Percentiles rank a stretch among this genome's conserved stretches.
phyloP scores from a whole-genome alignment of 2,797 vertebrate genomes.

The Myoxocephalus aenaeus region DNA sequence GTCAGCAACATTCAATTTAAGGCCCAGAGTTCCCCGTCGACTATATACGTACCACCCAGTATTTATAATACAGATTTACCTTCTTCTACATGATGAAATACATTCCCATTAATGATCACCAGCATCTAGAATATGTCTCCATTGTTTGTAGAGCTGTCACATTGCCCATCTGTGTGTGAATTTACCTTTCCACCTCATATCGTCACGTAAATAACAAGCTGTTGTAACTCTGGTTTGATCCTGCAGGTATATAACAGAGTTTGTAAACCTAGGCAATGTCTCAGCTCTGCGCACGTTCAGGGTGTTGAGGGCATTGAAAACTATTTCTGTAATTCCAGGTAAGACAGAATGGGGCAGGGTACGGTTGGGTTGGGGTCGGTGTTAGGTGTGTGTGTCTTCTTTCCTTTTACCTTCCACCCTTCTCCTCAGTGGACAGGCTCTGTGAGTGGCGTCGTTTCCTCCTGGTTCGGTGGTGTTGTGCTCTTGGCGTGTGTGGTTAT shows the following conservation, averaged over 20 bases:
- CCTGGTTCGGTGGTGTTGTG: constrained; percentile 87
- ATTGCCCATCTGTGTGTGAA: constrained; percentile 46
- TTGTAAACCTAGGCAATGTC: constrained; percentile 99
- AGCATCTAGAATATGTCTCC: constrained; percentile 10
- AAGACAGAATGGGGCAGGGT: constrained; percentile 88
- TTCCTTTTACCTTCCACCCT: constrained; percentile 84
- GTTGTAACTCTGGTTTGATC: constrained; percentile 99
- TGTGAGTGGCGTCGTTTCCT: constrained; percentile 93
- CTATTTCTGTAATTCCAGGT: constrained; percentile 99
- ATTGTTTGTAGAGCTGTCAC: constrained; percentile 19
- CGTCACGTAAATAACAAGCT: constrained; percentile 78
- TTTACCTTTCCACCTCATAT: constrained; percentile 49
- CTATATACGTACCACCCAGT: not conserved
- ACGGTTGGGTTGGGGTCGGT: constrained; percentile 86
- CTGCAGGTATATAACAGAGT: constrained; percentile 99
- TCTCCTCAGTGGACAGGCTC: constrained; percentile 92
- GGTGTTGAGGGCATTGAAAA: constrained; percentile 99
- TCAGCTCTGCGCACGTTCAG: constrained; percentile 99
- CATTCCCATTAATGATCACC: constrained; percentile 3
- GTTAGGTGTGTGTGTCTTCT: constrained; percentile 93
- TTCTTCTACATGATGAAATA: constrained; percentile 5
- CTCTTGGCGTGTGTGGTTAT: constrained; percentile 94
- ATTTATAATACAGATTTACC: constrained; percentile 13
- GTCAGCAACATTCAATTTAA: constrained; percentile 43
- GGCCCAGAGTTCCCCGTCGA: constrained; percentile 19